These are phyloP conservation scores for Acrossocheilus wenchowensis DNA, from an alignment of 2,797 vertebrate species.

Conservation along the genomic window DNA sequence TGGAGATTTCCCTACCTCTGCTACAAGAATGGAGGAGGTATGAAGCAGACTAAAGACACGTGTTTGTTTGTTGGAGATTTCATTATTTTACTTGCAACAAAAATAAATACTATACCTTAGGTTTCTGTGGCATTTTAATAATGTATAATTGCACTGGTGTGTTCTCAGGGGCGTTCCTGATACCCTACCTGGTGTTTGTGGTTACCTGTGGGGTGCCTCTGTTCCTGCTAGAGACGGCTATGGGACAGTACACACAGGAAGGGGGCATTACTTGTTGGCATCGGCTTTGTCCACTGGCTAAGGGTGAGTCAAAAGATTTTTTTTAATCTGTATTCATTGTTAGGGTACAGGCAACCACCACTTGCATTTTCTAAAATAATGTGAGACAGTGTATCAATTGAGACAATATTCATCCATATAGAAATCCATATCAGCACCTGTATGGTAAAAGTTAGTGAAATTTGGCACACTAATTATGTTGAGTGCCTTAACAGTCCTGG, in stretches of 20 bases:
- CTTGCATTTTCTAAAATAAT: not conserved
- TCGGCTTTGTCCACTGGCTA: slow-evolving; percentile 75
- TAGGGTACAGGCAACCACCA: not conserved
- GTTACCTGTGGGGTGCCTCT: slow-evolving; percentile 75
- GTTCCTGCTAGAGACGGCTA: slow-evolving; percentile 76
- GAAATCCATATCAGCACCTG: not conserved
- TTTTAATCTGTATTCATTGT: not conserved
- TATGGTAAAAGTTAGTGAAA: not conserved
- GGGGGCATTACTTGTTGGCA: slow-evolving; percentile 78
- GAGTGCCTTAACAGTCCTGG: not conserved
- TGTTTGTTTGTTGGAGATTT: not conserved
- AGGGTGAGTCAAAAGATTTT: slow-evolving; percentile 67
- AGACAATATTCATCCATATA: not conserved
- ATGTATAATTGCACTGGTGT: slow-evolving; percentile 10
- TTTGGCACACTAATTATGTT: not conserved
- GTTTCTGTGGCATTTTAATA: not conserved
- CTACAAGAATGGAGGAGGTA: slow-evolving; percentile 51
- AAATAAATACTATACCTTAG: not conserved
- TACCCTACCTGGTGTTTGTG: slow-evolving; percentile 79
- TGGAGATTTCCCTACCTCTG: slow-evolving; percentile 44
- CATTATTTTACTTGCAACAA: not conserved
- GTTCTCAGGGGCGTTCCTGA: slow-evolving; percentile 75
- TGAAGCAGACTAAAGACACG: not conserved
- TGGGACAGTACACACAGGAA: slow-evolving; percentile 78
- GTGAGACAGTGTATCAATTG: not conserved